A percentile compares a stretch with the other conserved stretches of the same genome.
Conservation (phyloP, 1,140 invertebrate genomes). For the Bacillus rossius region DNA sequence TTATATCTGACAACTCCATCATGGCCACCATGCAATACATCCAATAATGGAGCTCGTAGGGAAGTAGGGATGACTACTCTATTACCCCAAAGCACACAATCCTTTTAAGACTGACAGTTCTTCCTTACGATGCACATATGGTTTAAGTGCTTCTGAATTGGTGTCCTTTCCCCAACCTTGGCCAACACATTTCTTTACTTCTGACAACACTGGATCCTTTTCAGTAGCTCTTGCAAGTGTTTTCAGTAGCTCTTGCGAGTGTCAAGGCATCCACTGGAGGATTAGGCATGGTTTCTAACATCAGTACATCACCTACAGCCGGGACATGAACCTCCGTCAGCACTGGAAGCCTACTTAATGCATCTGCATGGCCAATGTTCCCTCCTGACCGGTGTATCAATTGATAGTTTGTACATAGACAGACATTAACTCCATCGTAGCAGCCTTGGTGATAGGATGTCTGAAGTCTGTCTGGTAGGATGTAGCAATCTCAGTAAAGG, state of each 20-base stretch:
- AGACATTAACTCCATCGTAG: neutral
- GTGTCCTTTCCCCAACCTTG: constrained; percentile 10
- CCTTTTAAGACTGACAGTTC: constrained; percentile 3
- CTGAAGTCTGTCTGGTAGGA: constrained; percentile 26
- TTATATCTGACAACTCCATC: constrained; percentile 38
- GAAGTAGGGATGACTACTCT: constrained; percentile 27
- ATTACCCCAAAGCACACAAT: constrained; percentile 17
- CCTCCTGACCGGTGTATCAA: neutral
- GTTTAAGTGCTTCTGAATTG: neutral
- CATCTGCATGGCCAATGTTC: neutral
- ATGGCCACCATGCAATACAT: constrained; percentile 34
- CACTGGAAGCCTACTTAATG: neutral
- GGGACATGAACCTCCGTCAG: neutral
- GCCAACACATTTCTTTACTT: constrained; percentile 1
- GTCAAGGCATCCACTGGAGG: constrained; percentile 10
- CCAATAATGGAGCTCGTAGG: constrained; percentile 24
- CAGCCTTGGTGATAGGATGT: constrained; percentile 28
- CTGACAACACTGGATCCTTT: constrained; percentile 1
- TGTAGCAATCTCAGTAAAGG: constrained; percentile 42
- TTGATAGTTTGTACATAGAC: neutral
- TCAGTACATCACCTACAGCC: constrained; percentile 2
- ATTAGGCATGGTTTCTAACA: constrained; percentile 7
- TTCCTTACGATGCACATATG: neutral
- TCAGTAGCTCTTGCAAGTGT: constrained; percentile 8
- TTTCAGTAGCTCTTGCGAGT: constrained; percentile 1